Percentiles rank a stretch among this genome's conserved stretches.
Evolutionary conservation across 2,888 invertebrate genomes (phyloP).

Genomic region (Vandiemenella viatica): DNA sequence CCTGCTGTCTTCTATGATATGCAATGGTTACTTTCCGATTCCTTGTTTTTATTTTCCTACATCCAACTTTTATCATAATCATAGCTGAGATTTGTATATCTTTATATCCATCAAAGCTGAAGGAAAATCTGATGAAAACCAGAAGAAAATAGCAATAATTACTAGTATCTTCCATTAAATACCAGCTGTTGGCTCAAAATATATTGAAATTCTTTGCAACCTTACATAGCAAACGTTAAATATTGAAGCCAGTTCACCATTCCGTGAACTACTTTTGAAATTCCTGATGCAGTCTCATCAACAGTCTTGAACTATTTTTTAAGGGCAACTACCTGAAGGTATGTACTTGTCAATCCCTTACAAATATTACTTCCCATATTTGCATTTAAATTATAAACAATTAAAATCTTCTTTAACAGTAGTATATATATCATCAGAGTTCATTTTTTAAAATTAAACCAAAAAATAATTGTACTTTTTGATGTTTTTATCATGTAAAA

Average conservation of each 20-base stretch:
- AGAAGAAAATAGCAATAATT: constrained; percentile 76
- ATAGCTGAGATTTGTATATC: too few species aligned
- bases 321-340: constrained; percentile 59
- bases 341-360: constrained; percentile 4
- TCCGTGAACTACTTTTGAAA: constrained; percentile 74
- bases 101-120: too few species aligned
- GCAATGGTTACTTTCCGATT: too few species aligned
- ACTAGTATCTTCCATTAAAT: constrained; percentile 86
- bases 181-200: constrained; percentile 75
- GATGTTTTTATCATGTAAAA: too few species aligned
- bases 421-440: too few species aligned
- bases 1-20: too few species aligned
- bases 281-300: constrained; percentile 70
- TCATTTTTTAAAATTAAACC: too few species aligned
- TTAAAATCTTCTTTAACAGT: too few species aligned
- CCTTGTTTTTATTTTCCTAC: too few species aligned
- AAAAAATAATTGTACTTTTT: too few species aligned
- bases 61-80: too few species aligned
- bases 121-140: too few species aligned
- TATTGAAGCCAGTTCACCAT: constrained; percentile 83
- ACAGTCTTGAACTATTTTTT: constrained; percentile 68
- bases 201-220: constrained; percentile 70
- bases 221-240: constrained; percentile 78
- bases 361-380: not conserved
- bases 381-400: not conserved